These are phyloP conservation scores for Tortricodes alternella DNA, from an alignment of 2,888 invertebrate species.

Conservation along the genomic window DNA sequence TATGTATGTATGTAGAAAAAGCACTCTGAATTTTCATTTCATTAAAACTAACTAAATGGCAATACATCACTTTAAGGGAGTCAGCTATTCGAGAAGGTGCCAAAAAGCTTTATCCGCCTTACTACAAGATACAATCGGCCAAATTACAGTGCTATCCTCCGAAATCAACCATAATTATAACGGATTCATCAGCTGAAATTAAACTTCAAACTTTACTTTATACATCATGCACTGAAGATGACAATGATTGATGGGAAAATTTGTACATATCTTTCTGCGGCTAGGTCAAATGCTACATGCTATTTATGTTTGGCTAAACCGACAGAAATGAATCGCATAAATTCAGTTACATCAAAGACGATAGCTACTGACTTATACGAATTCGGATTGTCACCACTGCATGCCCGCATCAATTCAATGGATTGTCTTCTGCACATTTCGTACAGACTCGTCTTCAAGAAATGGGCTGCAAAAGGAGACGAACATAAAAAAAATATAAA, in stretches of 20 bases:
- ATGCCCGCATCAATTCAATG: not conserved
- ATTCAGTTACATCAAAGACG: not conserved
- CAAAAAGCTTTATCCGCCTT: no score
- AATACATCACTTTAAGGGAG: no score
- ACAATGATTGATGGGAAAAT: conserved; percentile 22
- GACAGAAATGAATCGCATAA: not conserved
- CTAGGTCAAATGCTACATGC: conserved; percentile 11
- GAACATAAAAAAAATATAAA: not conserved
- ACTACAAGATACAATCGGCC: no score
- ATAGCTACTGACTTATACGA: not conserved
- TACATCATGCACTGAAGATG: no score
- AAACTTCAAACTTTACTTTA: no score
- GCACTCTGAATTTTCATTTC: no score
- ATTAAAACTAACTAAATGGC: no score
- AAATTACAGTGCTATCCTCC: no score
- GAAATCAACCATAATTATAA: no score
- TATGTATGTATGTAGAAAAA: no score
- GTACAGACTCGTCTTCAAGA: not conserved
- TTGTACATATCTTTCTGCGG: conserved; percentile 13
- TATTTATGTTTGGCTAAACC: conserved; percentile 5
- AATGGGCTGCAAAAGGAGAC: not conserved
- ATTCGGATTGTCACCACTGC: not conserved
- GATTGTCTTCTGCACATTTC: not conserved
- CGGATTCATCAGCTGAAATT: no score
- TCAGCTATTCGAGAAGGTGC: no score